Evolutionary conservation across 2,113 vertebrate species (phyloP).

Genomic region (Bubo blakistoni): DNA sequence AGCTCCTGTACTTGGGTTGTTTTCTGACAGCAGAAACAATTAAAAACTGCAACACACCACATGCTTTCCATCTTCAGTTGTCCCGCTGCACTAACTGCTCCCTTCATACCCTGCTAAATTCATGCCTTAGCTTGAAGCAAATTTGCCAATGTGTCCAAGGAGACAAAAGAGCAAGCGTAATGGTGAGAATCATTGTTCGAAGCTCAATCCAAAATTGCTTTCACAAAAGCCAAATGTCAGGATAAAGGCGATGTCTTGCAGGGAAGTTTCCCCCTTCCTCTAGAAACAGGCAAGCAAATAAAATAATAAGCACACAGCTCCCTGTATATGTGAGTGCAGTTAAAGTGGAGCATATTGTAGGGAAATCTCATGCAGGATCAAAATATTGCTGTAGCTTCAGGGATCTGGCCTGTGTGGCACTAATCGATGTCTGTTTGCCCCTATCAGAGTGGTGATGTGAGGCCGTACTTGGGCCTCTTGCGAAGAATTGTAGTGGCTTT

Average conservation of each 20-base stretch:
- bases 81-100: neutral
- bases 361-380: neutral
- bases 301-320: neutral
- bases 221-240: conserved; percentile 2
- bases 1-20: neutral
- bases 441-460: neutral
- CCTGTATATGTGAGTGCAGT: neutral
- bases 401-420: neutral
- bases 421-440: neutral
- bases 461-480: neutral
- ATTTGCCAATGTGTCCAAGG: neutral
- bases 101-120: neutral
- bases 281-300: neutral
- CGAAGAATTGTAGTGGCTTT: neutral
- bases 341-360: neutral
- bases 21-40: conserved; percentile 31
- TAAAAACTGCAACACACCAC: neutral
- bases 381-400: neutral
- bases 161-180: conserved; percentile 6
- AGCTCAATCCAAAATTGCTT: neutral
- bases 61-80: conserved; percentile 7
- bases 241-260: neutral
- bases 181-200: neutral
- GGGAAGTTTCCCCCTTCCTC: neutral
- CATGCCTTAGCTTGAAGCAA: neutral